These are phyloP conservation scores for Odobenus rosmarus DNA, from an alignment of 2,113 vertebrate species.

Conservation along the genomic window DNA sequence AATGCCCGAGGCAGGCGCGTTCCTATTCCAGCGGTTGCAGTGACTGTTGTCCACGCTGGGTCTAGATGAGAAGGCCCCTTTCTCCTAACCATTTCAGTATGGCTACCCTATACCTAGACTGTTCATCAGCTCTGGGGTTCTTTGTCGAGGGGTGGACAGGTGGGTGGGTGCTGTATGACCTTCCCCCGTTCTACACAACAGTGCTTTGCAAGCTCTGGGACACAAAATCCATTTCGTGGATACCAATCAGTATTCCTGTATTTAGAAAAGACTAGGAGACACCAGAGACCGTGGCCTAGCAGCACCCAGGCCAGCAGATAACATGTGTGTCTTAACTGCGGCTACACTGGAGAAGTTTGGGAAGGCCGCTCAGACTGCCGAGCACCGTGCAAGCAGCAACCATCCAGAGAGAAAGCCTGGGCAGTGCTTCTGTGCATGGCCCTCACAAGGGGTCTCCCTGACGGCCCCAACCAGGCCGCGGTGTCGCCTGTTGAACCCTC, in stretches of 20 bases:
- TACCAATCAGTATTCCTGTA: neutral
- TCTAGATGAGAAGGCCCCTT: neutral
- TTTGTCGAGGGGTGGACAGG: neutral
- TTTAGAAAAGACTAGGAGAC: neutral
- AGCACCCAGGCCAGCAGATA: neutral
- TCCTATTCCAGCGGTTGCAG: neutral
- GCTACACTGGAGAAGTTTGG: neutral
- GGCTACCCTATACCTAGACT: neutral
- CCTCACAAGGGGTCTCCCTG: neutral
- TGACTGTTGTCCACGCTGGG: rapidly evolving
- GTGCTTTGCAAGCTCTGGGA: neutral
- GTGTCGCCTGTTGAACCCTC: neutral
- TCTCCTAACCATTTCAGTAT: neutral
- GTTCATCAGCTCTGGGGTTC: neutral
- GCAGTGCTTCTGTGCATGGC: neutral
- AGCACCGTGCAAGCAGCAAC: neutral
- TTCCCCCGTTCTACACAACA: neutral
- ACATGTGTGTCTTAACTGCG: neutral
- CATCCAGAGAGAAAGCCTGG: neutral
- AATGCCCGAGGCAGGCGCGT: too few species aligned
- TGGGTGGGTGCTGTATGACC: neutral
- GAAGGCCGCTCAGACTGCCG: neutral
- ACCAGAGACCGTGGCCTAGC: neutral
- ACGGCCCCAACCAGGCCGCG: too few species aligned
- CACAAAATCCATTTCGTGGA: neutral